Evolutionary conservation across 2,888 invertebrate species (phyloP), one percentile per base, ranked within the genome.

Genomic region (Chorisops tibialis): DNA sequence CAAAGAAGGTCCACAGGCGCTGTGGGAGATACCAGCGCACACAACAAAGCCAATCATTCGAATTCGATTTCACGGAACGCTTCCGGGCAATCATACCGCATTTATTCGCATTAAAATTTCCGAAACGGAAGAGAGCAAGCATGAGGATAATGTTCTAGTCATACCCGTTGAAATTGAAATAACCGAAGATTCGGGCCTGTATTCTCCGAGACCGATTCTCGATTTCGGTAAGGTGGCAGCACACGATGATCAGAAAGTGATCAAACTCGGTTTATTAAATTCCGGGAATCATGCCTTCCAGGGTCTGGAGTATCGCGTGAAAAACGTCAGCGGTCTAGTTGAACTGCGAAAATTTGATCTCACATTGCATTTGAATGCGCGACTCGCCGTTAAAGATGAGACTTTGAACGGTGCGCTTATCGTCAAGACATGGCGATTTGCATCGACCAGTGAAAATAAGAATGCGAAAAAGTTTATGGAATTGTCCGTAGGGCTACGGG

Each of bases 21-120:
- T 93, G 70, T 96, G 96, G 96, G 87, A 90, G 76, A 89, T 98
- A 74, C 91, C 92, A 70, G 93, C 97, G 61, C 91, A 88, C 78
- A 85, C 89, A 74, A 85, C 90, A 47, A 93, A 92, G 77, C 86
- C 93, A 66, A 87, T 98, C 63, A 94, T 96, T 80, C 85, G 89
- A 69, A 88, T 96, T 67, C 86, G 86, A 71, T 91, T 93, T 77
- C 82, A 89, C 72, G 91, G 88, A 45, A 83, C 85, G 69, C 81
- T 83, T 68, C 88, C 88, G 73, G 88, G 87, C 72, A 93, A 93
- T 78, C 87, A 92, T 75, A 91, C 92, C 62, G 89, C 91, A 37
- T 93, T 89, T 72, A 87, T 93, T 72, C 87, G 88, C 37, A 77
- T 79, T 9, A 79, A 78, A 69, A 74, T 79, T 12, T 71, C 75